A percentile compares a stretch with the other conserved stretches of the same genome.
These are phyloP conservation scores for Papilio polytes DNA, from an alignment of 1,140 invertebrate genomes.

Conservation along the genomic window DNA sequence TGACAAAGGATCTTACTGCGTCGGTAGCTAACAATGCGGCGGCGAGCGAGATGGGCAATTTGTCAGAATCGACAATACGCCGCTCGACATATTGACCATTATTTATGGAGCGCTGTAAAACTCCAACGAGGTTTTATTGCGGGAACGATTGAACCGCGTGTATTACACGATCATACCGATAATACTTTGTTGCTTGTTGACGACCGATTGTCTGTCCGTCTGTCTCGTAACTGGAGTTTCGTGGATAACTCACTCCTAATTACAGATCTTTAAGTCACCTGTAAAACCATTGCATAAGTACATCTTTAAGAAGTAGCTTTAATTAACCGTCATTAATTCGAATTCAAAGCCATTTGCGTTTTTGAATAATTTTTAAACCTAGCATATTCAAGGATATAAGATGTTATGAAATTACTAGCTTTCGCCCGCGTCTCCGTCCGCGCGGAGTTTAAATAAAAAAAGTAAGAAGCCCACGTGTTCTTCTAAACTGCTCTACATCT, in stretches of 20 bases:
- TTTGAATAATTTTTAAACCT: not conserved
- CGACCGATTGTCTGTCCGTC: constrained; percentile 49
- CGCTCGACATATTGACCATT: constrained; percentile 80
- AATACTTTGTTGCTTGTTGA: constrained; percentile 66
- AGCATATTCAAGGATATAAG: too few species aligned
- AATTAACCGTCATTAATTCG: constrained; percentile 20
- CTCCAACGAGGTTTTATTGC: constrained; percentile 75
- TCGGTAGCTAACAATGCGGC: constrained; percentile 77
- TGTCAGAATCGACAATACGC: constrained; percentile 80
- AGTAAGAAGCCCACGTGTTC: too few species aligned
- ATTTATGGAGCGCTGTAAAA: constrained; percentile 79
- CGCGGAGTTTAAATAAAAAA: too few species aligned
- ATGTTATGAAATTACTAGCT: too few species aligned
- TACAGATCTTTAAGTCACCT: constrained; percentile 1
- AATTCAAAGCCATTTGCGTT: not conserved
- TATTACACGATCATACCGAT: constrained; percentile 73
- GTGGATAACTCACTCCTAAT: constrained; percentile 23
- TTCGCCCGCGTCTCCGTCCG: too few species aligned
- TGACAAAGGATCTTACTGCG: constrained; percentile 67
- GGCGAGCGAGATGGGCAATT: constrained; percentile 77
- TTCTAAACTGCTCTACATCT: too few species aligned
- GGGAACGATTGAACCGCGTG: constrained; percentile 74
- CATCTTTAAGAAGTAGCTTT: not conserved
- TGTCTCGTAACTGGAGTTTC: not conserved
- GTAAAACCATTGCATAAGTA: not conserved